Percentiles rank a stretch among this genome's conserved stretches.
Conservation (phyloP, 2,797 vertebrate species). For the Kryptolebias ocellatus region DNA sequence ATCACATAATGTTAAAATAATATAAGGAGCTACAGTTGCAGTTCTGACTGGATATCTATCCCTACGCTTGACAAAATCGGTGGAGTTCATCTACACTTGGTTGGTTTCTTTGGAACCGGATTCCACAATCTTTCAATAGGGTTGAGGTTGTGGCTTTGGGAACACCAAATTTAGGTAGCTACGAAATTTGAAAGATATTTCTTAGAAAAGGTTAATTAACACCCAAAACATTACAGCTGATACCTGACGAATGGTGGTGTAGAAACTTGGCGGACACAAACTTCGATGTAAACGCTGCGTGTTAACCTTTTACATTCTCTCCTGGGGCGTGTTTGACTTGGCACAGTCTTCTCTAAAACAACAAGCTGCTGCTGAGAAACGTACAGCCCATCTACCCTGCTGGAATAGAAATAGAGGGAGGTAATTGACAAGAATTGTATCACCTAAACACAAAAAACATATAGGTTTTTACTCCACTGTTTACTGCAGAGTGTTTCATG, state of each 20-base stretch:
- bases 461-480: background rate
- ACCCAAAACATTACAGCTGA: background rate
- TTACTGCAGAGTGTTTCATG: background rate
- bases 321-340: constrained; percentile 1
- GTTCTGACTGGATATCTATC: too few species aligned
- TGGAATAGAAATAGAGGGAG: background rate
- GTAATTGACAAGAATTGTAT: constrained; percentile 1
- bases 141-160: too few species aligned
- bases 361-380: constrained; percentile 1
- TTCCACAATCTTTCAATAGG: too few species aligned
- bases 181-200: constrained; percentile 1
- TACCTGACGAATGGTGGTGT: background rate
- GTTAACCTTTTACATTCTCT: constrained; percentile 14
- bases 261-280: background rate
- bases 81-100: too few species aligned
- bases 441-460: background rate
- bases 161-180: background rate
- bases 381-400: background rate
- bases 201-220: background rate
- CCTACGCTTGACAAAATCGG: too few species aligned
- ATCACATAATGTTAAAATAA: background rate
- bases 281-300: background rate
- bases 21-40: background rate
- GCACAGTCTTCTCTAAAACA: constrained; percentile 6
- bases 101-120: too few species aligned